Conservation (phyloP, 2,888 invertebrate species). For the Aethes cnicana region DNA sequence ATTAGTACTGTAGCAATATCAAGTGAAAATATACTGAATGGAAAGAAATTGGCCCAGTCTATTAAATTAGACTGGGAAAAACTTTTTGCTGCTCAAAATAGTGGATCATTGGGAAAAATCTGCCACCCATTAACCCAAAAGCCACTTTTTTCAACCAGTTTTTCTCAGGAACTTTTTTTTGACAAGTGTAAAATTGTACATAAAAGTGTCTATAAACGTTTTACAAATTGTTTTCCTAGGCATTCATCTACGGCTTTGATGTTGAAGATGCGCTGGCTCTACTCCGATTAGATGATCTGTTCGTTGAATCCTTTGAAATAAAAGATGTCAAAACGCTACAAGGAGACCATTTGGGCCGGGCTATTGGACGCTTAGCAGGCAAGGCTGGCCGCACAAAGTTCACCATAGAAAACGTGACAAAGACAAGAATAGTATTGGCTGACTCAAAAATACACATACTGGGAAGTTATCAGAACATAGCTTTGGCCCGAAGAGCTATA, state of each 20-base stretch:
- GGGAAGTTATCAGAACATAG: conserved; percentile 98
- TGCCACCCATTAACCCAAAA: too few relatives aligned
- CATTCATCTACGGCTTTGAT: conserved; percentile 97
- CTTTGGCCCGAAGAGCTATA: conserved; percentile 95
- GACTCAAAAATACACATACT: conserved; percentile 98
- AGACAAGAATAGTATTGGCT: conserved; percentile 98
- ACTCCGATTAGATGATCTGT: conserved; percentile 96
- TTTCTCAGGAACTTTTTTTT: too few relatives aligned
- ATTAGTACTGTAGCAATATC: too few relatives aligned
- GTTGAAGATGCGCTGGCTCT: conserved; percentile 98
- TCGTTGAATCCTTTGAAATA: conserved; percentile 98
- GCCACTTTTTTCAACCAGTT: too few relatives aligned
- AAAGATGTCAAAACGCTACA: conserved; percentile 97
- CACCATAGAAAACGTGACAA: conserved; percentile 99
- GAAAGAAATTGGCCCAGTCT: too few relatives aligned
- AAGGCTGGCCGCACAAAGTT: conserved; percentile 98
- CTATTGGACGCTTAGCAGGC: conserved; percentile 98
- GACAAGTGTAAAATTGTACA: too few relatives aligned
- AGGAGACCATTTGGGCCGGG: conserved; percentile 97
- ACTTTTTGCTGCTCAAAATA: too few relatives aligned
- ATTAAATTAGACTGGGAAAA: too few relatives aligned
- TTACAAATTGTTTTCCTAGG: conserved; percentile 64
- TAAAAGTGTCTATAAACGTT: too few relatives aligned
- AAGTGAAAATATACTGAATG: too few relatives aligned
- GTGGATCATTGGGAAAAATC: too few relatives aligned